Base-by-base conservation (phyloP, 2,797 vertebrate species). In the Podarcis siculus region DNA sequence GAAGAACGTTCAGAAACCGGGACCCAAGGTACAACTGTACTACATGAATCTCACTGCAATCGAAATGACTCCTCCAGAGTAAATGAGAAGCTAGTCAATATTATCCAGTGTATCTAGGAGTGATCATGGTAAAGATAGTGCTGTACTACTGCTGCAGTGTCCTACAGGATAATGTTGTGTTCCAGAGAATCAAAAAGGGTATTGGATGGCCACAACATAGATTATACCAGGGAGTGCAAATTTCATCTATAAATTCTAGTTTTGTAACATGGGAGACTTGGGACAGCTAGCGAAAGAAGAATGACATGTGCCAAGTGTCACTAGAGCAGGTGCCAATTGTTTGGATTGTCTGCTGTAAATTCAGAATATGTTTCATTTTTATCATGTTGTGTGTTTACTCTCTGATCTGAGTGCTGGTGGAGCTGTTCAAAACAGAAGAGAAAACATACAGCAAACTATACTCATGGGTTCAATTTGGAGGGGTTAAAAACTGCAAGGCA, bases 381-480 rank as follows among this genome's bases (percentile, higher is more conserved):
- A 79, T 85, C 37, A 15, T 79, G 45, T 72, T 61, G 10, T 77
- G 4, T 55, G 9, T 32, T 89, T 82, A 55, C 25, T 78, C 32
- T 5, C 37, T 66, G 49, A 69, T 35, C n/a, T 72, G 61, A 58
- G 13, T 13, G 8, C 73, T 86, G 58, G 3, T 61, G 69, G 66
- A 87, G 69, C n/a, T 49, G 39, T 82, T 55, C 67, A 86, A 55
- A 77, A 82, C 58, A 76, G 42, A 66, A 81, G 13, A 80, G 19
- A 37, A n/a, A 81, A 67, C 71, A 72, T 23, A 81, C 55, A 21
- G 12, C 39, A 49, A 55, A 9, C 25, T 82, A 67, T 86, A 76
- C 42, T 17, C 82, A 76, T 25, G 79, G 12, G 72, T 19, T 77
- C 61, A 85, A 78, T 88, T 88, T 83, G 87, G 73, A 58, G 19